These are phyloP conservation scores for Ceratina australensis DNA, from an alignment of 1,140 invertebrate genomes.

Conservation along the genomic window DNA sequence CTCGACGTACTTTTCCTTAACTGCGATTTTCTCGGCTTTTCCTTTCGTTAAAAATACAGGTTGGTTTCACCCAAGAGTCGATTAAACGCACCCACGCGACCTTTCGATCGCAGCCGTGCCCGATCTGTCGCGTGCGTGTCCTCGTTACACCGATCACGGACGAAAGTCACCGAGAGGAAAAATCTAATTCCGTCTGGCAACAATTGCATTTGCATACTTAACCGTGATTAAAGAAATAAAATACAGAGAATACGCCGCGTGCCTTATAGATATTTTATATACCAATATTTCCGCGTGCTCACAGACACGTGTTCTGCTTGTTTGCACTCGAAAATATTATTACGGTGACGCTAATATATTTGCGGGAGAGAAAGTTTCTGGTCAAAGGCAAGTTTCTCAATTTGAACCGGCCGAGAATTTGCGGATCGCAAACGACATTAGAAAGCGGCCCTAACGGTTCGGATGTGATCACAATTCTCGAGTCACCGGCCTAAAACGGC, in stretches of 20 bases:
- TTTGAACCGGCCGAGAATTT: conserved; percentile 27
- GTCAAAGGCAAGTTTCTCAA: conserved; percentile 29
- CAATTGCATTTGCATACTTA: too few species aligned
- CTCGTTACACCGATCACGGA: conserved; percentile 17
- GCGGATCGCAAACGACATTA: not conserved
- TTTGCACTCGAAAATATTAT: too few species aligned
- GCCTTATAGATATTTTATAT: too few species aligned
- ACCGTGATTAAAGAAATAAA: too few species aligned
- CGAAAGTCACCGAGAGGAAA: too few species aligned
- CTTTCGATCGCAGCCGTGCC: conserved; percentile 14
- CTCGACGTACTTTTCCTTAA: not conserved
- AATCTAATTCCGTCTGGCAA: too few species aligned
- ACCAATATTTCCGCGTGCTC: too few species aligned
- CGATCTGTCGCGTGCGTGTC: conserved; percentile 27
- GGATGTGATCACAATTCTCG: too few species aligned
- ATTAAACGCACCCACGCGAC: conserved; percentile 44
- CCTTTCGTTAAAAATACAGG: not conserved
- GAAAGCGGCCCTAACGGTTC: conserved; percentile 30
- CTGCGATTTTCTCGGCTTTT: not conserved
- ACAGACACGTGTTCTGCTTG: too few species aligned
- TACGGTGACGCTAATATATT: conserved; percentile 17
- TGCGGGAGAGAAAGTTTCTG: conserved; percentile 46
- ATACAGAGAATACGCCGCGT: too few species aligned
- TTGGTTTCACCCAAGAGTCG: conserved; percentile 28
- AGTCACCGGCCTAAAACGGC: not conserved